Evolutionary conservation across 2,113 vertebrate genomes (phyloP).

Genomic region (Amazona guildingii): DNA sequence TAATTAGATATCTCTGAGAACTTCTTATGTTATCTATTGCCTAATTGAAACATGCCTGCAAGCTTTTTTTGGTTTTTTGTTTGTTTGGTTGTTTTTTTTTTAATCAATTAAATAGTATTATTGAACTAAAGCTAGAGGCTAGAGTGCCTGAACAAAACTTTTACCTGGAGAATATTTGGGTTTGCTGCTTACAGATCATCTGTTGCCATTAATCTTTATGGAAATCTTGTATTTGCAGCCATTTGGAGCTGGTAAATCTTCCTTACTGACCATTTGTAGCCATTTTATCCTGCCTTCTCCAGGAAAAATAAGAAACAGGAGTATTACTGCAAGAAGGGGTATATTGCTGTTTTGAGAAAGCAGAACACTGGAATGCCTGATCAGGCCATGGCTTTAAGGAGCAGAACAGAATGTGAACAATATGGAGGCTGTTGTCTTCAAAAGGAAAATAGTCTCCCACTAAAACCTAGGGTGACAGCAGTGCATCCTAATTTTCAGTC

Average conservation of each 20-base stretch:
- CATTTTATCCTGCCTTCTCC: background rate
- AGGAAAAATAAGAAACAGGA: background rate
- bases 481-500: background rate
- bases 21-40: background rate
- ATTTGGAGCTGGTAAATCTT: background rate
- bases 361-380: background rate
- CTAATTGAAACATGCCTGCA: background rate
- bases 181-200: background rate
- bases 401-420: background rate
- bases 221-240: background rate
- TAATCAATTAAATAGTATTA: background rate
- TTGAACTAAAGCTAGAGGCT: background rate
- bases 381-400: background rate
- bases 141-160: background rate
- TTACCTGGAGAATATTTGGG: background rate
- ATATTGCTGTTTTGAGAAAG: background rate
- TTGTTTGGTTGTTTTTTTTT: background rate
- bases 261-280: background rate
- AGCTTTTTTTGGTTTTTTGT: background rate
- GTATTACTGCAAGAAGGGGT: background rate
- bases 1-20: background rate
- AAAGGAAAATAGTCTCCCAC: background rate
- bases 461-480: background rate
- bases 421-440: background rate
- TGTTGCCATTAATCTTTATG: background rate